Evolutionary conservation across 2,113 vertebrate genomes (phyloP).

Genomic region (Melanerpes formicivorus): DNA sequence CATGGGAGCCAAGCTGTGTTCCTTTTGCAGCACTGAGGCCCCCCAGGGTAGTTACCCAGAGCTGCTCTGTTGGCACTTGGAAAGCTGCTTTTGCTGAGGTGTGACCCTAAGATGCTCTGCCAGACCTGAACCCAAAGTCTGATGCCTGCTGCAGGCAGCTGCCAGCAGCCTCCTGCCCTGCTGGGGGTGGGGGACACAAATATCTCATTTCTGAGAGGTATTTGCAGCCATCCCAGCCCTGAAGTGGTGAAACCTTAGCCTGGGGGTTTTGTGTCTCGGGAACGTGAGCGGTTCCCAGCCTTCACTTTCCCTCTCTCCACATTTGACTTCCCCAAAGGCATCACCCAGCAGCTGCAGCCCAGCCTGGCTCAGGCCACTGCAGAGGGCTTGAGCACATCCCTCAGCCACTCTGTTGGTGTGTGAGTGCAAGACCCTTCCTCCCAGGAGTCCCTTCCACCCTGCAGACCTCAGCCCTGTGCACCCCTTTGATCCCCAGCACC

Average conservation of each 20-base stretch:
- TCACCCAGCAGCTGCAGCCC: neutral
- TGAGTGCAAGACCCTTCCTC: neutral
- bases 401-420: fast-evolving
- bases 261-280: neutral
- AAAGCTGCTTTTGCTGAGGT: neutral
- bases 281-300: fast-evolving
- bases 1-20: neutral
- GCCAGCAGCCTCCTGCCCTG: neutral
- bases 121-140: conserved; percentile 2
- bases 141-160: neutral
- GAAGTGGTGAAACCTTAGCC: neutral
- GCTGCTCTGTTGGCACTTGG: neutral
- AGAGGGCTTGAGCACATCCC: fast-evolving
- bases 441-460: neutral
- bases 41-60: neutral
- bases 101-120: neutral
- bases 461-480: neutral
- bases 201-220: fast-evolving
- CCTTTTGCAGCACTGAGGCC: fast-evolving
- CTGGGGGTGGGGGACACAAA: fast-evolving
- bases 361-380: neutral
- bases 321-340: neutral
- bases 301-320: neutral
- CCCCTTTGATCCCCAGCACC: fast-evolving
- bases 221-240: neutral